A percentile compares a stretch with the other conserved stretches of the same genome.
phyloP scores from a whole-genome alignment of 2,888 invertebrate genomes.

The Hirtodrosophila alboralis region DNA sequence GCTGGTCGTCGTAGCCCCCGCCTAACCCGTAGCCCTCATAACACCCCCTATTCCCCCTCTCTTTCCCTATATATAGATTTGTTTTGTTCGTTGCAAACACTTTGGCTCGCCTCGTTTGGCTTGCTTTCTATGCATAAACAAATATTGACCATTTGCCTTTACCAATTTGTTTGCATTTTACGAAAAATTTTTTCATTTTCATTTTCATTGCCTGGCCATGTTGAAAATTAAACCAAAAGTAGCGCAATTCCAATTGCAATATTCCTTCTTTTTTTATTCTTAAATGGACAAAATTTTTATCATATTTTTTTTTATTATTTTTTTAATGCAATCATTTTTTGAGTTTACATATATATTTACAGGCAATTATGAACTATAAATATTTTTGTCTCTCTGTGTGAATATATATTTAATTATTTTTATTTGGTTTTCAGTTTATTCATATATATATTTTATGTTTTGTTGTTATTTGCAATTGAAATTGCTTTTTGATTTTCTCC shows the following conservation, averaged over 20 bases:
- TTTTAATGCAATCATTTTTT: background rate
- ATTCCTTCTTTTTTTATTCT: background rate
- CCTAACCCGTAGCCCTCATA: background rate
- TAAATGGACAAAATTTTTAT: slow-evolving; percentile 2
- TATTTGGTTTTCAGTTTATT: background rate
- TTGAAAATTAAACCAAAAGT: slow-evolving; percentile 55
- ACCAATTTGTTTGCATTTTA: slow-evolving; percentile 80
- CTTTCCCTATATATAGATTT: slow-evolving; percentile 14
- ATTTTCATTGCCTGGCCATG: slow-evolving; percentile 39
- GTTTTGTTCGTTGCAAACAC: slow-evolving; percentile 39
- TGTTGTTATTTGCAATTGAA: slow-evolving; percentile 32
- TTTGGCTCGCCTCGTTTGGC: slow-evolving; percentile 17
- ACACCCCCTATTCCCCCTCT: background rate
- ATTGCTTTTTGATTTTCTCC: slow-evolving; percentile 45
- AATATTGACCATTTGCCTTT: slow-evolving; percentile 82
- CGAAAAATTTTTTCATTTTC: slow-evolving; percentile 79
- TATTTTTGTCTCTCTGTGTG: slow-evolving; percentile 18
- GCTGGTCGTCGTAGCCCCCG: slow-evolving; percentile 47
- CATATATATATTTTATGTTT: slow-evolving; percentile 2
- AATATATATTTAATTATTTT: no score
- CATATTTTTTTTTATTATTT: slow-evolving; percentile 2
- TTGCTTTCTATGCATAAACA: slow-evolving; percentile 58
- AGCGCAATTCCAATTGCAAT: slow-evolving; percentile 18
- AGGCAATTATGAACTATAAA: slow-evolving; percentile 26
- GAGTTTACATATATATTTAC: background rate